Conservation (phyloP, 1,140 invertebrate species). For the Tetragonula clypearis region DNA sequence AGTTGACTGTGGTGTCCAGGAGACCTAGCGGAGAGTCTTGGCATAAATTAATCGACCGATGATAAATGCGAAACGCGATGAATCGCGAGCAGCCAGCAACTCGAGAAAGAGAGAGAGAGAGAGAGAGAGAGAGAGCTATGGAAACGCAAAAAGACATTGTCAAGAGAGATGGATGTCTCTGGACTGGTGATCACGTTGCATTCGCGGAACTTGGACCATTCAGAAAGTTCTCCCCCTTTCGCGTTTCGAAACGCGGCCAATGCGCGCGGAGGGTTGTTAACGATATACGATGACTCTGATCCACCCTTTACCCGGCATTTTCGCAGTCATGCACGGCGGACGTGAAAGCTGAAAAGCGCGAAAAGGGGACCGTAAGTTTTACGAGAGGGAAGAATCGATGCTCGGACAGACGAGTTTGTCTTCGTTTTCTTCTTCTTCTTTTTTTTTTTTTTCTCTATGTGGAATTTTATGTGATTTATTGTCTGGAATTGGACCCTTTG, state of each 20-base stretch:
- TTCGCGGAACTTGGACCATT: conserved; percentile 26
- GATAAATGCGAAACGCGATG: conserved; percentile 68
- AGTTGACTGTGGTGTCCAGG: conserved; percentile 38
- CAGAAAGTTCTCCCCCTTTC: not conserved
- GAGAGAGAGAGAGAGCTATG: not conserved
- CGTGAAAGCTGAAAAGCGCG: no score
- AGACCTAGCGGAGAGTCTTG: conserved; percentile 46
- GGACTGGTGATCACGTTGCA: conserved; percentile 41
- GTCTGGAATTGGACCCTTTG: not conserved
- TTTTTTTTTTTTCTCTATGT: not conserved
- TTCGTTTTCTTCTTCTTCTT: not conserved
- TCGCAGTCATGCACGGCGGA: not conserved
- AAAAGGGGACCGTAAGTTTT: not conserved
- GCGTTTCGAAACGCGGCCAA: not conserved
- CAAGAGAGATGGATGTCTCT: conserved; percentile 71
- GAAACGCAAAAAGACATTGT: conserved; percentile 70
- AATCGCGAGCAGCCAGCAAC: conserved; percentile 33
- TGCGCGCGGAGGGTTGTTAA: not conserved
- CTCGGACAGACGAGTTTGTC: no score
- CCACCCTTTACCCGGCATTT: not conserved
- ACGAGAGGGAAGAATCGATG: not conserved
- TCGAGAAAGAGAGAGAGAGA: no score
- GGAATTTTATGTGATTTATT: conserved; percentile 8
- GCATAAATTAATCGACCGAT: conserved; percentile 74
- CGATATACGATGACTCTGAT: conserved; percentile 18